Evolutionary conservation across 2,888 invertebrate species (phyloP).

Genomic region (Anticlea derivata): DNA sequence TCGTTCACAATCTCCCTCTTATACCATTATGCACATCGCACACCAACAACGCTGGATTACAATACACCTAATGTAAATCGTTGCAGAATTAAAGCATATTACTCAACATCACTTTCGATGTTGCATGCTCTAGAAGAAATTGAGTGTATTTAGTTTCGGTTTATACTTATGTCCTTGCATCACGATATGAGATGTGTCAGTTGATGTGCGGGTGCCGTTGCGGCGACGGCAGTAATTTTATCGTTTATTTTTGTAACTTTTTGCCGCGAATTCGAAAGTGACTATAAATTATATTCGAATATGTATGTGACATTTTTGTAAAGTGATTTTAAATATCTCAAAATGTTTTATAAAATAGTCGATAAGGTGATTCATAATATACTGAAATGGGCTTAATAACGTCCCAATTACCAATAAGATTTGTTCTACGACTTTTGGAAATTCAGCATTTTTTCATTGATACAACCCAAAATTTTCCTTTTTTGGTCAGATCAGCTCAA

Average conservation of each 20-base stretch:
- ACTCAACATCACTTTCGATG: conserved; percentile 64
- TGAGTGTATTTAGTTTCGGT: conserved; percentile 66
- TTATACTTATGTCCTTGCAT: conserved; percentile 70
- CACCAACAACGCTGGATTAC: conserved; percentile 1
- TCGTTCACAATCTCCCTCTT: conserved; percentile 1
- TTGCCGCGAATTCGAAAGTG: background rate
- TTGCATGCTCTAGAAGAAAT: conserved; percentile 64
- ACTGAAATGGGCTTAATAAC: too few relatives aligned
- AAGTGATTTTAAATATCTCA: too few relatives aligned
- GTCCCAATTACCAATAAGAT: too few relatives aligned
- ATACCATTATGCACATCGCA: conserved; percentile 11
- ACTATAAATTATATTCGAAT: background rate
- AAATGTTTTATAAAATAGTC: too few relatives aligned
- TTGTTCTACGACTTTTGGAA: too few relatives aligned
- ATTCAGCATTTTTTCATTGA: too few relatives aligned
- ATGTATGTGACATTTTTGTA: background rate
- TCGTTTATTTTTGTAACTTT: background rate
- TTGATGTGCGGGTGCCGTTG: conserved; percentile 53
- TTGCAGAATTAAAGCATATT: conserved; percentile 51
- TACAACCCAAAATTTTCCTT: too few relatives aligned
- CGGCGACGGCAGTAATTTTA: conserved; percentile 1
- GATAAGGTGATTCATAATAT: too few relatives aligned
- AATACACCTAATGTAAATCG: conserved; percentile 24
- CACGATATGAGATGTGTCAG: conserved; percentile 61
- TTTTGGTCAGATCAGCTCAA: too few relatives aligned